Conservation (phyloP, 2,113 vertebrate species). For the Psittacula cyanocephala region DNA sequence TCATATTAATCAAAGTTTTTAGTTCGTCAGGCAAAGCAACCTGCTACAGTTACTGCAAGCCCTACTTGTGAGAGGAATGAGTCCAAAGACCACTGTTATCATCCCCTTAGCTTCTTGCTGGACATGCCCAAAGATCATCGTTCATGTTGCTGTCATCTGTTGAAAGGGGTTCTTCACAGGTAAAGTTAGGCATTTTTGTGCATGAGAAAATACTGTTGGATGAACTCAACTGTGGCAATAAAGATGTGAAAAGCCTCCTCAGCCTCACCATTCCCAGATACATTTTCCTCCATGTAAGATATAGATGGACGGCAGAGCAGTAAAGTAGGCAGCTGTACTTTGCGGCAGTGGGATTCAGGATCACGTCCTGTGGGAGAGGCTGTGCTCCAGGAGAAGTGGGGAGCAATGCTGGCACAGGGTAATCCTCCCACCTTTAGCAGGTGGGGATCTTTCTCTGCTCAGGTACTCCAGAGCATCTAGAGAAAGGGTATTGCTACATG, state of each 20-base stretch:
- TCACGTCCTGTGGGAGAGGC: background rate
- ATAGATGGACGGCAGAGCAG: rapidly evolving
- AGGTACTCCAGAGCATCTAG: background rate
- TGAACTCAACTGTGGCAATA: background rate
- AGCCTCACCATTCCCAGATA: background rate
- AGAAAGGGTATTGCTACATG: background rate
- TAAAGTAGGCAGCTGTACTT: background rate
- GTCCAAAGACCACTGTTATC: background rate
- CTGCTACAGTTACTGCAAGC: background rate
- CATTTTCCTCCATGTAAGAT: background rate
- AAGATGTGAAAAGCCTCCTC: background rate
- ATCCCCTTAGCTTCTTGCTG: background rate
- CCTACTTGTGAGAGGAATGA: background rate
- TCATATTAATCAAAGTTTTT: background rate
- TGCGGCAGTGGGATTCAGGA: background rate
- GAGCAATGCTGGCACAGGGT: background rate
- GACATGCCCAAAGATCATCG: background rate
- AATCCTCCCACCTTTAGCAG: background rate
- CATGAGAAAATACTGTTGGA: background rate
- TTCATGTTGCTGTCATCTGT: background rate
- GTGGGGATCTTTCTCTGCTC: background rate
- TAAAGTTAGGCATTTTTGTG: background rate
- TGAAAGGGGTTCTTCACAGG: background rate
- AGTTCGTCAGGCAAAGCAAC: background rate
- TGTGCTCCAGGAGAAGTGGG: background rate